Conservation (phyloP, 1,140 invertebrate species). For the Protaetia brevitarsis region DNA sequence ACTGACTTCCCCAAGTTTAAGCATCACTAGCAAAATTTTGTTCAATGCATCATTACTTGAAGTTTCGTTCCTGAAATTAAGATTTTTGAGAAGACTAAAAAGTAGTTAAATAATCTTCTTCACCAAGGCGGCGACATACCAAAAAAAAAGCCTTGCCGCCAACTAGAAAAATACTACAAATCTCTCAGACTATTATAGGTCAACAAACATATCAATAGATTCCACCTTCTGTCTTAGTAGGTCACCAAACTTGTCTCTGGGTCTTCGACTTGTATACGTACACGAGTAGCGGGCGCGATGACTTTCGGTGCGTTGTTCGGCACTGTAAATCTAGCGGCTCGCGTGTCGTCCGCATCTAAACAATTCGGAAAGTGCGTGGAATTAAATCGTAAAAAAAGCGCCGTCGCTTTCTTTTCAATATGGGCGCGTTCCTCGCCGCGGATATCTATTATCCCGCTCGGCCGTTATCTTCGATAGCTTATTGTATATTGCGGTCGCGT, state of each 20-base stretch:
- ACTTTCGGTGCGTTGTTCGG: constrained; percentile 25
- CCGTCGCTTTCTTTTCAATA: constrained; percentile 10
- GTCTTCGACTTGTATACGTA: background rate
- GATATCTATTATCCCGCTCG: constrained; percentile 1
- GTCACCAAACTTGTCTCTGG: background rate
- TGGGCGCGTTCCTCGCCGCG: constrained; percentile 14
- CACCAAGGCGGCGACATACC: too few species aligned
- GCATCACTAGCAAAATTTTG: too few species aligned
- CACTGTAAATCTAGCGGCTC: constrained; percentile 22
- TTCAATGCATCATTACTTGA: too few species aligned
- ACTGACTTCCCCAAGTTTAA: too few species aligned
- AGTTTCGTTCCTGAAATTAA: too few species aligned
- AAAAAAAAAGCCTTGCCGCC: too few species aligned
- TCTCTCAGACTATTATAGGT: too few species aligned
- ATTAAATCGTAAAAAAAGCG: constrained; percentile 25
- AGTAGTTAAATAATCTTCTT: too few species aligned
- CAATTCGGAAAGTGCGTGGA: constrained; percentile 27
- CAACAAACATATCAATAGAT: background rate
- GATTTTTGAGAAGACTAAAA: too few species aligned
- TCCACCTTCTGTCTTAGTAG: constrained; percentile 1
- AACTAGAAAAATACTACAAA: too few species aligned
- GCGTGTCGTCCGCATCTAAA: constrained; percentile 24
- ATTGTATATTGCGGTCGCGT: background rate
- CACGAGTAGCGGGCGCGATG: background rate
- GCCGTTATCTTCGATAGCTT: background rate